Percentiles rank a stretch among this genome's conserved stretches.
Conservation (phyloP, 2,113 vertebrate genomes). For the Plestiodon gilberti region DNA sequence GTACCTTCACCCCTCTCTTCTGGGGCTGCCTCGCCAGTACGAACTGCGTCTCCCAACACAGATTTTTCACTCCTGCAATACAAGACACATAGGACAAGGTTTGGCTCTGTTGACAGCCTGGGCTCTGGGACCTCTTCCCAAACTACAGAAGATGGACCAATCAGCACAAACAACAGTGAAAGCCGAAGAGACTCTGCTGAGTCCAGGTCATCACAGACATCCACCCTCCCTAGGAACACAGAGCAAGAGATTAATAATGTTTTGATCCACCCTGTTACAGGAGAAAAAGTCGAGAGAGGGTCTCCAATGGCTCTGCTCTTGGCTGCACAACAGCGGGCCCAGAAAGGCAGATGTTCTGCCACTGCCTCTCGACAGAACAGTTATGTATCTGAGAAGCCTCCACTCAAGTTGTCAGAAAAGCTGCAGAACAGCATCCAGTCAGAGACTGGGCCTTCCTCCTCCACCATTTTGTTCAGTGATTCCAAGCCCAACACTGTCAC, state of each 20-base stretch:
- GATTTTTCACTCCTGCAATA: constrained; percentile 39
- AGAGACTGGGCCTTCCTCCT: constrained; percentile 30
- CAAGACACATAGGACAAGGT: constrained; percentile 62
- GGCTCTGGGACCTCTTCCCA: accelerated
- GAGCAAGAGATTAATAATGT: constrained; percentile 33
- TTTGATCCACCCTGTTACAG: constrained; percentile 72
- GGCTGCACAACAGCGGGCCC: constrained; percentile 89
- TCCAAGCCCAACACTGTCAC: constrained; percentile 78
- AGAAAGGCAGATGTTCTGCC: constrained; percentile 69
- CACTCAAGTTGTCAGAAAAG: accelerated
- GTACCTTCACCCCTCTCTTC: not conserved
- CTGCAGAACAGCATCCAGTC: not conserved
- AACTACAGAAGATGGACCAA: not conserved
- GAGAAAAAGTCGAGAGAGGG: constrained; percentile 73
- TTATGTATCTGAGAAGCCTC: accelerated
- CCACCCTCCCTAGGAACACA: accelerated
- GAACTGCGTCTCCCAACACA: not conserved
- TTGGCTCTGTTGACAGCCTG: accelerated
- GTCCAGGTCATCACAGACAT: not conserved
- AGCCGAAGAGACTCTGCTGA: not conserved
- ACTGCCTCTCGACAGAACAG: constrained; percentile 41
- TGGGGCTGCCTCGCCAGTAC: not conserved
- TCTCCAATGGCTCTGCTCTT: constrained; percentile 91
- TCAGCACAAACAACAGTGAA: not conserved
- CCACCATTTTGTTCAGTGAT: constrained; percentile 73